Conservation (phyloP, 2,113 vertebrate genomes). For the Thunnus thynnus region DNA sequence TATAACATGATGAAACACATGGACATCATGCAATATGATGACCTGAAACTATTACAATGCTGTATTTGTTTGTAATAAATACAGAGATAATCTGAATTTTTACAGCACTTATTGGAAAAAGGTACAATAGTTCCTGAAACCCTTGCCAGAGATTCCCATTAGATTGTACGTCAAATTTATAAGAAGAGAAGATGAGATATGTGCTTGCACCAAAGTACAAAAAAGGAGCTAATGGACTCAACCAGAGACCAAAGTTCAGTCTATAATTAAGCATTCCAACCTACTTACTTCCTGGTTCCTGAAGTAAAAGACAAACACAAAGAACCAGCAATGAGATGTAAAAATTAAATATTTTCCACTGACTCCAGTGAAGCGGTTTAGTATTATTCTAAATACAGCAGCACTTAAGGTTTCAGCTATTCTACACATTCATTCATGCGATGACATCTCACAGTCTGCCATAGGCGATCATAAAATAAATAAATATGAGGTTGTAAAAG, state of each 20-base stretch:
- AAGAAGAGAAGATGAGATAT: not conserved
- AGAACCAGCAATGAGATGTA: not conserved
- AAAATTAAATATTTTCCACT: too few relatives aligned
- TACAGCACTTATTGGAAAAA: too few relatives aligned
- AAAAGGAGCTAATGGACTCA: not conserved
- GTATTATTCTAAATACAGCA: not conserved
- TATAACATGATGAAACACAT: too few relatives aligned
- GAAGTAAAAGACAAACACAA: too few relatives aligned
- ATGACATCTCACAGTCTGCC: not conserved
- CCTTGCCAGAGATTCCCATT: too few relatives aligned
- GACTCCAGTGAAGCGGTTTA: too few relatives aligned
- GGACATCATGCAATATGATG: too few relatives aligned
- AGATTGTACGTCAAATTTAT: too few relatives aligned
- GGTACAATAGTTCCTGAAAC: too few relatives aligned
- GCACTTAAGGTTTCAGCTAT: not conserved
- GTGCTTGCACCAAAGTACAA: not conserved
- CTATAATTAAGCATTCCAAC: not conserved
- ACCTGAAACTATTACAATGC: not conserved
- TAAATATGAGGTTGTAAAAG: slow-evolving; percentile 32
- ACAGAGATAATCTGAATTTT: too few relatives aligned
- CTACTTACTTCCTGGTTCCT: slow-evolving; percentile 6
- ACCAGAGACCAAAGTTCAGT: not conserved
- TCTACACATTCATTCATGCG: slow-evolving; percentile 9
- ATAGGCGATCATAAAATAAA: slow-evolving; percentile 18
- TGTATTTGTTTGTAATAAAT: not conserved